Evolutionary conservation across 53 echinoderm and acorn worm species (phyloP), one percentile per base, ranked within the genome.

Genomic region (Holothuria scabra): DNA sequence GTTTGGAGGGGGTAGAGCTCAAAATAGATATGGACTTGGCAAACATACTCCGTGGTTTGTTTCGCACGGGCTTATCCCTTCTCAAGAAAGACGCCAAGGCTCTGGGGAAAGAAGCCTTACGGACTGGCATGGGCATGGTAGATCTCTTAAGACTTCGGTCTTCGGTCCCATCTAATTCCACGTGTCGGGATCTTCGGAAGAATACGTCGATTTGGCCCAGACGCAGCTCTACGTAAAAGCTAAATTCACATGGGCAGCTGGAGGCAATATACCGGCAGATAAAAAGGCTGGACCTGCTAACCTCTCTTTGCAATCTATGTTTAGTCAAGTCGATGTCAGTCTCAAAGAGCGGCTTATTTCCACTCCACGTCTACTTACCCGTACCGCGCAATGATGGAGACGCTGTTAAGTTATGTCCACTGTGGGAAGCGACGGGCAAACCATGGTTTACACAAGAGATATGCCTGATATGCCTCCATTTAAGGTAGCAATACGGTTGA

Each of bases 301-400:
- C 28, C 76, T 87, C 1, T 85, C 87, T 66, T 76, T 90, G 8
- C 90, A 93, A 84, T 93, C 32, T 87, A 93, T 32, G 80, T 93
- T 1, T 79, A 87, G 14, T 67, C n/a, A n/a, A n/a, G n/a, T n/a
- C n/a, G n/a, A n/a, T n/a, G n/a, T n/a, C n/a, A n/a, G n/a, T n/a
- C n/a, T 90, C 0, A 93, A 88, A 41, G 88, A 85, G 6, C 35
- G 35, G 3, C 35, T 35, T 6, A 35, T 35, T 4, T 35, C 35
- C 3, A 3, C 35, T 89, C 89, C 19, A 89, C 85, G 2, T 71
- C 84, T 12, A 90, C 90, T 0, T 93, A 90, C 34, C 82, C 83
- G 1, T 90, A 93, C 33, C 66, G 89, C 1, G 92, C 92, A 29
- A 74, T 92, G 82, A 35, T 92, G 19, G 86, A 92, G 48, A 78